phyloP scores from a whole-genome alignment of 2,888 invertebrate genomes.

The Cheilosia soror region DNA sequence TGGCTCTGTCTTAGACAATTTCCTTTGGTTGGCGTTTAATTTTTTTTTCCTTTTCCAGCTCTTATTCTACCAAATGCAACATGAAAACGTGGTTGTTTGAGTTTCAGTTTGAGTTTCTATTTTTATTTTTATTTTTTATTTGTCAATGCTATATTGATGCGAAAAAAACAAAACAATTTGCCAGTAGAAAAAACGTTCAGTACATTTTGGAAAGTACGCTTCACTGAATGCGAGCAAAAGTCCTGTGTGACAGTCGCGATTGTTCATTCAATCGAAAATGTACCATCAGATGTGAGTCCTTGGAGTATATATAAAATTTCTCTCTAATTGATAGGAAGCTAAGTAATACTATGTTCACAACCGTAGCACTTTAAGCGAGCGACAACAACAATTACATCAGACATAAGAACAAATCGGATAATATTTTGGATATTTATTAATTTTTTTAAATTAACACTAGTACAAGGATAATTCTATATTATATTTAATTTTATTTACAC shows the following conservation, averaged over 20 bases:
- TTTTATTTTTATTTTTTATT: slow-evolving; percentile 11
- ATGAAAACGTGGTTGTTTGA: slow-evolving; percentile 63
- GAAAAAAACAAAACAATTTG: slow-evolving; percentile 21
- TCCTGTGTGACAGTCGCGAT: slow-evolving; percentile 68
- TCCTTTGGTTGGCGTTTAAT: slow-evolving; percentile 3
- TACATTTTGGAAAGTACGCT: slow-evolving; percentile 25
- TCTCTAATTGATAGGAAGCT: slow-evolving; percentile 44
- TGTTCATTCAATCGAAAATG: slow-evolving; percentile 73
- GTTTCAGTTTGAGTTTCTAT: slow-evolving; percentile 29
- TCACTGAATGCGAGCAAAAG: slow-evolving; percentile 56
- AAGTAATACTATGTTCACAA: slow-evolving; percentile 79
- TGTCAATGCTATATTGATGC: slow-evolving; percentile 32
- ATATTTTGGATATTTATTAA: neutral
- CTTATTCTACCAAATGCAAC: slow-evolving; percentile 57
- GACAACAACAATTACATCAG: slow-evolving; percentile 75
- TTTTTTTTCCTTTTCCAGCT: neutral
- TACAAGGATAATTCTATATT: slow-evolving; percentile 50
- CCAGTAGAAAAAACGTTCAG: slow-evolving; percentile 5
- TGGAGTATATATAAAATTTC: slow-evolving; percentile 16
- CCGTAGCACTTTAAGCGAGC: slow-evolving; percentile 83
- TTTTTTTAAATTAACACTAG: slow-evolving; percentile 46
- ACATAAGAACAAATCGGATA: slow-evolving; percentile 11
- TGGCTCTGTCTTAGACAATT: slow-evolving; percentile 37
- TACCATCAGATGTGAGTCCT: slow-evolving; percentile 42
- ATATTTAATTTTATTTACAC: slow-evolving; percentile 65